Evolutionary conservation across 2,113 vertebrate genomes (phyloP).

Genomic region (human): GRCh38 chr5:78284001-78284500

Average conservation of each 20-base stretch:
- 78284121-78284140: not conserved
- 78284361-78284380: not conserved
- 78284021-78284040: not conserved
- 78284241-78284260: not conserved
- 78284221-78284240: not conserved
- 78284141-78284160: not conserved
- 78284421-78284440: not conserved
- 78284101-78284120: not conserved
- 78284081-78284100: not conserved
- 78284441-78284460: not conserved
- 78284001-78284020: not conserved
- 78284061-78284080: not conserved
- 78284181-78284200: not conserved
- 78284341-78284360: not conserved
- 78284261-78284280: not conserved
- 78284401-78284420: not conserved
- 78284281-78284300: not conserved
- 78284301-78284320: not conserved
- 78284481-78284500: not conserved
- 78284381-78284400: not conserved
- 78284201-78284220: not conserved
- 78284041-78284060: not conserved
- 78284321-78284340: not conserved
- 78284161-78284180: not conserved
- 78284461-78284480: conserved; percentile 8